phyloP scores from a whole-genome alignment of 1,140 invertebrate species.

The Copidosoma floridanum region DNA sequence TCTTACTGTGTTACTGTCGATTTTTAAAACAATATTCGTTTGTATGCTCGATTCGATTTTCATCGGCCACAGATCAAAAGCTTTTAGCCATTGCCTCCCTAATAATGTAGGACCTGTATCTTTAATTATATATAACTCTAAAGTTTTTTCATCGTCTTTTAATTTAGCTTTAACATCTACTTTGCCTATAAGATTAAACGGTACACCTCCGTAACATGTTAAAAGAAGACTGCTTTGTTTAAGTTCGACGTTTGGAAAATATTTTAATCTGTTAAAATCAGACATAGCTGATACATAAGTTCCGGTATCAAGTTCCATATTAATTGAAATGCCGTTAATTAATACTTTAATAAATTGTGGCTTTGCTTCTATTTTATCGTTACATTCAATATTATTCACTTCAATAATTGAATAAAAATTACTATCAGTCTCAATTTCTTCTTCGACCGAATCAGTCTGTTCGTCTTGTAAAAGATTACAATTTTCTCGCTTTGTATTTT shows the following conservation, averaged over 20 bases:
- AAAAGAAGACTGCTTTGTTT: background rate
- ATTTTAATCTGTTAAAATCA: background rate
- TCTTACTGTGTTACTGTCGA: background rate
- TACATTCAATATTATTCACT: no score
- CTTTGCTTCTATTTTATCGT: background rate
- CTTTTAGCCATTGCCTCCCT: slow-evolving; percentile 17
- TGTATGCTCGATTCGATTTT: background rate
- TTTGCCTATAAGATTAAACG: background rate
- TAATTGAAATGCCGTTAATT: background rate
- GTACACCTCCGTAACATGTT: background rate
- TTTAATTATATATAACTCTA: slow-evolving; percentile 14
- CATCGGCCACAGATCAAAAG: slow-evolving; percentile 13
- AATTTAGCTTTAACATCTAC: background rate
- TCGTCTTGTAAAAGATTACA: no score
- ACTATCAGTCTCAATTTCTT: no score
- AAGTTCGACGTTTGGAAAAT: background rate
- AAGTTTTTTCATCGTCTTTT: background rate
- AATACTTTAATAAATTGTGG: background rate
- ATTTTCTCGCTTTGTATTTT: no score
- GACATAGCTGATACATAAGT: slow-evolving; percentile 3
- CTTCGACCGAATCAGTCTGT: no score
- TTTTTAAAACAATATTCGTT: background rate
- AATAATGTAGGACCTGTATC: slow-evolving; percentile 6
- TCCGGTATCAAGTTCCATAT: background rate
- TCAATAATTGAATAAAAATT: no score